phyloP scores from a whole-genome alignment of 2,113 vertebrate species.

The Theristicus caerulescens region DNA sequence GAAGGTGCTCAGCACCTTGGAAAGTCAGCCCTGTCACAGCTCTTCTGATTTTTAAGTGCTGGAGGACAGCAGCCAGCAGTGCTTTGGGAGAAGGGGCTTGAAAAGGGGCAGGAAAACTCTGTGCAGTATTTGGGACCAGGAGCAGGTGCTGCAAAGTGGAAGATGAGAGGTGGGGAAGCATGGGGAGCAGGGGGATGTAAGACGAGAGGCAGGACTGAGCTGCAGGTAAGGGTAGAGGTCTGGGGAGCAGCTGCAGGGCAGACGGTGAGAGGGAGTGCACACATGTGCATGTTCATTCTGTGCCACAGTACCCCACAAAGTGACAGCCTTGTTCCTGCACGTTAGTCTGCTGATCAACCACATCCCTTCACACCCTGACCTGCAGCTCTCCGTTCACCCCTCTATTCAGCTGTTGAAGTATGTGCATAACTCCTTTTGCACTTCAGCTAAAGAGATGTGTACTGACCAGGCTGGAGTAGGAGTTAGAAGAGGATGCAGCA shows the following conservation, averaged over 20 bases:
- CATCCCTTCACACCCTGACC: background rate
- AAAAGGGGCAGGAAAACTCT: background rate
- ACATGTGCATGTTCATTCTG: fast-evolving
- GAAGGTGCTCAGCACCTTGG: background rate
- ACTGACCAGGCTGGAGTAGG: background rate
- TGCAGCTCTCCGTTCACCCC: background rate
- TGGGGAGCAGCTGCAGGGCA: background rate
- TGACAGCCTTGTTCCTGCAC: background rate
- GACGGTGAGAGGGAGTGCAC: background rate
- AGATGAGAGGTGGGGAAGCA: background rate
- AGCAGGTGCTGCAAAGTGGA: background rate
- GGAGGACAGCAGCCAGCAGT: background rate
- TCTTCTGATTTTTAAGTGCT: background rate
- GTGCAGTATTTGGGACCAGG: background rate
- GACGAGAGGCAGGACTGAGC: background rate
- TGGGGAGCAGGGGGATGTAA: background rate
- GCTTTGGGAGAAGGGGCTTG: background rate
- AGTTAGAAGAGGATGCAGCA: background rate
- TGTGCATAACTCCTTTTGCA: too few species aligned
- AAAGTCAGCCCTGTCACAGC: background rate
- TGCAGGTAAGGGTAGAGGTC: background rate
- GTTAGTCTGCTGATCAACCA: background rate
- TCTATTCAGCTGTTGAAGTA: background rate
- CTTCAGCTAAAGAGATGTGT: background rate
- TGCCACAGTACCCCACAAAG: fast-evolving